Conservation (phyloP, 2,888 invertebrate species). For the Heliconius sara region DNA sequence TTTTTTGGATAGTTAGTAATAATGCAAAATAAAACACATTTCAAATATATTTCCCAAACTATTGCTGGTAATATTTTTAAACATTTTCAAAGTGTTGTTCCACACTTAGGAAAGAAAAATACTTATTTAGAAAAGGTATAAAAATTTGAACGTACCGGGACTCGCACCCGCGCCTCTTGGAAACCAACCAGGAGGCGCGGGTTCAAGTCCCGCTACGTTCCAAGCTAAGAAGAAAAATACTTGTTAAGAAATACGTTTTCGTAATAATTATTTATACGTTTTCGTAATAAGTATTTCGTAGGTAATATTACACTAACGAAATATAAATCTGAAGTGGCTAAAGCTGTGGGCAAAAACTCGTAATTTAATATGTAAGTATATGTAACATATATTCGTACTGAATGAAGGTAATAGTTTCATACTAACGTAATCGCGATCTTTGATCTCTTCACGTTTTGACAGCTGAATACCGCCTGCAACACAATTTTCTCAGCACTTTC, state of each 20-base stretch:
- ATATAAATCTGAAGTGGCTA: not conserved
- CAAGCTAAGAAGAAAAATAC: no score
- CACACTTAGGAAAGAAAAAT: no score
- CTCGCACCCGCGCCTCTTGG: no score
- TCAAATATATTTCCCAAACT: not conserved
- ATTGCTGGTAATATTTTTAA: no score
- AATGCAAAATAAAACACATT: not conserved
- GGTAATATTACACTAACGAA: not conserved
- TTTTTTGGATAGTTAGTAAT: not conserved
- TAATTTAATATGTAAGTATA: not conserved
- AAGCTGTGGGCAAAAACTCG: not conserved
- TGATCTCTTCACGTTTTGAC: conserved; percentile 1
- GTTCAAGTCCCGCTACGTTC: no score
- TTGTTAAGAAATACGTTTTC: no score
- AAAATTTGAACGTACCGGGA: no score
- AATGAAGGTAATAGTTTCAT: not conserved
- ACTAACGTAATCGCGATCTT: conserved; percentile 4
- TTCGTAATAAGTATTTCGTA: no score
- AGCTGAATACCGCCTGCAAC: not conserved
- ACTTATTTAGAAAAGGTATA: no score
- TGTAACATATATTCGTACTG: not conserved
- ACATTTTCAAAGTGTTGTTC: no score
- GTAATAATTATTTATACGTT: no score
- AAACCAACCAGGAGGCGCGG: no score
- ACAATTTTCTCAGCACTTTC: conserved; percentile 42